phyloP scores from a whole-genome alignment of 2,113 vertebrate species.

The Archilochus colubris region DNA sequence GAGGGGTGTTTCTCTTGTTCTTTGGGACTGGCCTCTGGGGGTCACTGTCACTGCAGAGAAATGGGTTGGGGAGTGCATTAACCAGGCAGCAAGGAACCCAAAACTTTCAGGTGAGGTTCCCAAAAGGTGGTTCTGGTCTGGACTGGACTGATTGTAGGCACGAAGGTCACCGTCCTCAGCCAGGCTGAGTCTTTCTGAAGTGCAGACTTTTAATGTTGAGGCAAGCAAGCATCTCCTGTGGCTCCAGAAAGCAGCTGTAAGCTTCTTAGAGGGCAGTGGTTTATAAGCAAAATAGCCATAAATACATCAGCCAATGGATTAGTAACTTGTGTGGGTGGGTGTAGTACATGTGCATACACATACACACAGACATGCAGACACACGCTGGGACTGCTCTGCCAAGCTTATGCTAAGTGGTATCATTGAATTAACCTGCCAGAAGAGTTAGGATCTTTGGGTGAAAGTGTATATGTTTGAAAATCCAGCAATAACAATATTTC shows the following conservation, averaged over 20 bases:
- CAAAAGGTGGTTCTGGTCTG: neutral
- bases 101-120: neutral
- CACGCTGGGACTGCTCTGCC: constrained; percentile 23
- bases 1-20: neutral
- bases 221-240: neutral
- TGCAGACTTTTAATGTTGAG: neutral
- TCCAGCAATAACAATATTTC: neutral
- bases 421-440: constrained; percentile 45
- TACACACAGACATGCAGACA: constrained; percentile 38
- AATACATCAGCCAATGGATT: constrained; percentile 56
- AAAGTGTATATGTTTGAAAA: constrained; percentile 54
- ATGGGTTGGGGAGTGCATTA: neutral
- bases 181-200: neutral
- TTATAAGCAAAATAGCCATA: constrained; percentile 57
- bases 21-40: neutral
- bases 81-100: neutral
- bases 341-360: constrained; percentile 44
- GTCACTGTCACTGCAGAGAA: neutral
- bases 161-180: neutral
- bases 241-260: constrained; percentile 6
- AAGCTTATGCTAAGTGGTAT: constrained; percentile 53
- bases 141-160: neutral
- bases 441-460: constrained; percentile 63
- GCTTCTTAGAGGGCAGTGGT: constrained; percentile 46
- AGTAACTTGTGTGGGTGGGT: constrained; percentile 43